A percentile compares a stretch with the other conserved stretches of the same genome.
These are phyloP conservation scores for Florisuga fusca DNA, from an alignment of 2,797 vertebrate genomes.

Conservation along the genomic window DNA sequence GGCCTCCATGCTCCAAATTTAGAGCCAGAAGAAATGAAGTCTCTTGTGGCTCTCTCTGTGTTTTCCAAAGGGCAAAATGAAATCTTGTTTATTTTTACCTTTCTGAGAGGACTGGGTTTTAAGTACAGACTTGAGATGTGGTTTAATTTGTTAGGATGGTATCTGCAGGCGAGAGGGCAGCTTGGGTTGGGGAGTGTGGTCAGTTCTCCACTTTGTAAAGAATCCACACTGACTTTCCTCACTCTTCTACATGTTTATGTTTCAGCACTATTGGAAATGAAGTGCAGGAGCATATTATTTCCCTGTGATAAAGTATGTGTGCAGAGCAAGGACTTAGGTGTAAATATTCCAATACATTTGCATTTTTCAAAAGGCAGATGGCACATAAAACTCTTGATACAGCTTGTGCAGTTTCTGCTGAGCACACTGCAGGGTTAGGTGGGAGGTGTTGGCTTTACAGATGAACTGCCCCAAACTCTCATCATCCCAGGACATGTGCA, in stretches of 20 bases:
- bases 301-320: not conserved
- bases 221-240: not conserved
- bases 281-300: not conserved
- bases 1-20: constrained; percentile 26
- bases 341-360: not conserved
- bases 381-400: not conserved
- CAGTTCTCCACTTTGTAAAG: not conserved
- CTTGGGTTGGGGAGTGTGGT: not conserved
- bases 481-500: rapidly evolving
- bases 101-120: constrained; percentile 25
- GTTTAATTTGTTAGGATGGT: not conserved
- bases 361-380: not conserved
- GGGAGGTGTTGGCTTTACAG: not conserved
- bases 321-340: not conserved
- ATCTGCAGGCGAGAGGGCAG: not conserved
- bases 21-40: not conserved
- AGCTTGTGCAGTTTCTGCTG: not conserved
- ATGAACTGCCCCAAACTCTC: not conserved
- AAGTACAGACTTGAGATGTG: constrained; percentile 7
- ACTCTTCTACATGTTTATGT: not conserved
- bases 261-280: not conserved
- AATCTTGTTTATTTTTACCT: constrained; percentile 49
- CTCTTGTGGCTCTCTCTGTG: not conserved
- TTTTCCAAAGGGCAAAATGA: not conserved
- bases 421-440: not conserved